Conservation (phyloP, 2,113 vertebrate species). For the Ibidorhyncha struthersii region DNA sequence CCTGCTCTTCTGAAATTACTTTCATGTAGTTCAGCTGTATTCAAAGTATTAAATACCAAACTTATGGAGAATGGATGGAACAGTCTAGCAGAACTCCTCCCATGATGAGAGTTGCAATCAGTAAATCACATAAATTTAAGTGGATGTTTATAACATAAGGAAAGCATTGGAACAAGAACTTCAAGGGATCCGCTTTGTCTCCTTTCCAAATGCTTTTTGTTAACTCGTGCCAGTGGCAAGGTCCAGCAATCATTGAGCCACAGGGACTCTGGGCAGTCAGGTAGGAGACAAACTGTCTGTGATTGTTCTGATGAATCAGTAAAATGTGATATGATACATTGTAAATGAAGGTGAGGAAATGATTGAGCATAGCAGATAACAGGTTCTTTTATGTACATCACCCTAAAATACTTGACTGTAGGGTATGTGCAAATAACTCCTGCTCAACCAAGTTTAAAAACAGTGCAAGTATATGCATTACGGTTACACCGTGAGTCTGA, state of each 20-base stretch:
- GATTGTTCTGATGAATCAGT: neutral
- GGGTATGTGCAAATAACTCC: neutral
- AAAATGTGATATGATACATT: neutral
- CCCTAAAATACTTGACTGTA: neutral
- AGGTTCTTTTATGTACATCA: neutral
- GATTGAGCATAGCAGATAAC: neutral
- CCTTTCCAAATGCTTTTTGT: neutral
- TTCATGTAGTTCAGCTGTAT: neutral
- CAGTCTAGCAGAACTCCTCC: neutral
- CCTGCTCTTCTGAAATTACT: neutral
- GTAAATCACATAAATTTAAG: neutral
- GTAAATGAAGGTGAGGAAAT: neutral
- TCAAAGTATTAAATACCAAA: neutral
- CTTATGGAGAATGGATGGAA: neutral
- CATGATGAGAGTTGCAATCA: neutral
- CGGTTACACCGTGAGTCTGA: neutral
- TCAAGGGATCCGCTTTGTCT: neutral
- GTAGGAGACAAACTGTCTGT: neutral
- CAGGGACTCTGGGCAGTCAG: neutral
- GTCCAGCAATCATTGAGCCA: neutral
- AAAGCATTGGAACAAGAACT: neutral
- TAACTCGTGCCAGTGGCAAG: neutral
- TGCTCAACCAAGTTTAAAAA: neutral
- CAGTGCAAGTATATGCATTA: neutral
- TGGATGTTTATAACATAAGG: neutral